A percentile compares a stretch with the other conserved stretches of the same genome.
phyloP scores from a whole-genome alignment of 2,888 invertebrate genomes.

The Cabera pusaria region DNA sequence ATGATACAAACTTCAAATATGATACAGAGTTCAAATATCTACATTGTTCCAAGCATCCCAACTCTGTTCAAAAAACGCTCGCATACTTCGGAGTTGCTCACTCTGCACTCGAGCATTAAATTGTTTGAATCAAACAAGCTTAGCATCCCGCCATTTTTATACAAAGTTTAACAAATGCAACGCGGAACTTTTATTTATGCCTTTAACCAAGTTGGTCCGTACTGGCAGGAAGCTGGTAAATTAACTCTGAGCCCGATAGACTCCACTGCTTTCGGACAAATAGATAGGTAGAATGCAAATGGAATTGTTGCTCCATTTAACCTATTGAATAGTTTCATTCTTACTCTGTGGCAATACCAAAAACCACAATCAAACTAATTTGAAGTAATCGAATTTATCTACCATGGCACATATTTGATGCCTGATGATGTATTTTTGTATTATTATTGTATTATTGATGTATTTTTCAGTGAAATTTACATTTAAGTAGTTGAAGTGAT shows the following conservation, averaged over 20 bases:
- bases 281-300: no score
- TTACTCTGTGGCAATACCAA: slow-evolving; percentile 26
- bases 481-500: no score
- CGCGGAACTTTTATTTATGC: no score
- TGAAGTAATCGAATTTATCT: no score
- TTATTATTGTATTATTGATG: no score
- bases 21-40: slow-evolving; percentile 5
- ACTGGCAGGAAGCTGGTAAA: slow-evolving; percentile 7
- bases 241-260: slow-evolving; percentile 18
- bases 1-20: no score
- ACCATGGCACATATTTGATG: no score
- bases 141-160: slow-evolving; percentile 17
- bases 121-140: slow-evolving; percentile 9
- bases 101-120: slow-evolving; percentile 14
- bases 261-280: slow-evolving; percentile 16
- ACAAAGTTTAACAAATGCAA: slow-evolving; percentile 28
- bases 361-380: no score
- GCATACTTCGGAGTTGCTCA: slow-evolving; percentile 15
- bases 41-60: slow-evolving; percentile 2
- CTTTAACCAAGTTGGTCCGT: slow-evolving; percentile 3
- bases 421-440: no score
- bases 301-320: no score
- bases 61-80: slow-evolving; percentile 13
- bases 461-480: no score
- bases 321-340: slow-evolving; percentile 19